Percentiles rank a stretch among this genome's conserved stretches.
Conservation (phyloP, 2,888 invertebrate species). For the Patella ulyssiponensis region DNA sequence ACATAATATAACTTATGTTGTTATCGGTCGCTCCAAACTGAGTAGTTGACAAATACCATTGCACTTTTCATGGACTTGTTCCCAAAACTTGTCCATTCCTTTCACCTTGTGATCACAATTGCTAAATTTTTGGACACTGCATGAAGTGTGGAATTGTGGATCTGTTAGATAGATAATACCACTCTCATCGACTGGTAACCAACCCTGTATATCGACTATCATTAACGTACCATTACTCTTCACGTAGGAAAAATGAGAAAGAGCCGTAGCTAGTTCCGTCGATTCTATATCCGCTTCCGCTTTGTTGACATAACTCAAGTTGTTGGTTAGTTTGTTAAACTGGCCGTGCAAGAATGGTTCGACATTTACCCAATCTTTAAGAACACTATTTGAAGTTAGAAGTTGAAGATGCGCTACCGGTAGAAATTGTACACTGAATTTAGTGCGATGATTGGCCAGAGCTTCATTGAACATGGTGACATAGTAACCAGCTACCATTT, state of each 20-base stretch:
- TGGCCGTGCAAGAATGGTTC: conserved; percentile 38
- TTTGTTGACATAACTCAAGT: conserved; percentile 23
- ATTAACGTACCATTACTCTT: conserved; percentile 28
- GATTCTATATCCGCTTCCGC: conserved; percentile 1
- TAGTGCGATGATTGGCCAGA: conserved; percentile 23
- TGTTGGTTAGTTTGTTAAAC: conserved; percentile 39
- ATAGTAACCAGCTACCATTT: conserved; percentile 41
- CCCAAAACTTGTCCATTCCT: conserved; percentile 36
- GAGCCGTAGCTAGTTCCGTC: conserved; percentile 29
- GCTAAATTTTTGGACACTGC: conserved; percentile 16
- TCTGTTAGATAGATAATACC: conserved; percentile 40
- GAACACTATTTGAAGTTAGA: conserved; percentile 19
- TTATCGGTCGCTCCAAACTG: conserved; percentile 16
- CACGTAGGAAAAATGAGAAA: conserved; percentile 38
- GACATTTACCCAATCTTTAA: conserved; percentile 38
- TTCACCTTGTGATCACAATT: conserved; percentile 31
- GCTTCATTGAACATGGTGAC: conserved; percentile 41
- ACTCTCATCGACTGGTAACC: conserved; percentile 30
- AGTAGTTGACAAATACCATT: conserved; percentile 31
- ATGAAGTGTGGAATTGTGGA: conserved; percentile 35
- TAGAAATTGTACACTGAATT: conserved; percentile 29
- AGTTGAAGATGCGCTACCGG: conserved; percentile 35
- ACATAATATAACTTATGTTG: no score
- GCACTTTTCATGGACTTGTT: conserved; percentile 32
- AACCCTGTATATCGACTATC: conserved; percentile 42